Evolutionary conservation across 1,140 invertebrate species (phyloP), one percentile per base, ranked within the genome.

Genomic region (Ephestia elutella): DNA sequence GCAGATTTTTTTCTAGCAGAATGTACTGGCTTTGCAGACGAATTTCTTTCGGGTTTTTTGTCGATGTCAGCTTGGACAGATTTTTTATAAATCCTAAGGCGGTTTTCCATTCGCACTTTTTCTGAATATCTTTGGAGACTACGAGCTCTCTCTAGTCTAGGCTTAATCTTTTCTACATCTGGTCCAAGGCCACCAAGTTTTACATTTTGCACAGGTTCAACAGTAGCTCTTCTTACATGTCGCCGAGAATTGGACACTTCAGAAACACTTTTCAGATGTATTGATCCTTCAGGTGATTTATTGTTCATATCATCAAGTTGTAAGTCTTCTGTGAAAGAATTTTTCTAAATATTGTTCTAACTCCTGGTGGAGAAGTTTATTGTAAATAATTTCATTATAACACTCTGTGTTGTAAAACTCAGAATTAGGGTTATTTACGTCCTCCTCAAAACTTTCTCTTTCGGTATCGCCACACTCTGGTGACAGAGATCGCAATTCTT

Each of bases 71-170:
- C 63, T 65, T 82, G 66, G 17, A 78, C 54, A 1, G 68, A 66
- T 55, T 80, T 81, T 66, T 86, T 86, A 49, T 87, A 87, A 61
- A 87, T 82, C 65, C 68, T 81, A 5, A 87, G 54, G 32, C 82
- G 62, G 61, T 87, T 87, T 64, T 81, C 83, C 78, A 85, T 85
- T 70, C 85, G 76, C 1, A 87, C 80, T 61, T 79, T 84, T 67
- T 88, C 86, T 0, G 86, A 88, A 73, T 88, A 88, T 56, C 86
- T 75, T 68, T 88, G 83, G 49, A 88, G 63, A 53, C 86, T 86
- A 61, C 78, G 77, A 49, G 86, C 83, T 71, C 86, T 78, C 73
- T 86, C 81, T 49, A 88, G 55, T 56, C 81, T 78, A 20, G 86
- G 86, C 62, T 73, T 86, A 21, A 86, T 86, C 49, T 75, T 77